Percentiles rank a stretch among this genome's conserved stretches.
Conservation (phyloP, 2,888 invertebrate genomes). For the Meteorus colon region DNA sequence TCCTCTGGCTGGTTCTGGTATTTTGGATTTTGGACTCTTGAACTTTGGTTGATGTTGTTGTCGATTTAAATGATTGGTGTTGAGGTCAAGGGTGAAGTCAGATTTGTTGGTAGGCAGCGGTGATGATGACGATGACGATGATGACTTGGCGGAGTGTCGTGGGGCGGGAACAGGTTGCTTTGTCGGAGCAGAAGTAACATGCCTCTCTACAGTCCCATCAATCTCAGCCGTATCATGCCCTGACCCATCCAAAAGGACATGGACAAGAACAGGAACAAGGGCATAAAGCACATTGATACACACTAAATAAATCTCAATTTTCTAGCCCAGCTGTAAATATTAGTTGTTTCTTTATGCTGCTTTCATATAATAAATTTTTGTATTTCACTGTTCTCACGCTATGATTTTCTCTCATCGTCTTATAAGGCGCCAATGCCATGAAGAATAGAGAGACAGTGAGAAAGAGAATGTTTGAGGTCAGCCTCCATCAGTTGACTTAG, state of each 20-base stretch:
- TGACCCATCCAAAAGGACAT: slow-evolving; percentile 73
- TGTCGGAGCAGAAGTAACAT: slow-evolving; percentile 71
- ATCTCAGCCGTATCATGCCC: slow-evolving; percentile 73
- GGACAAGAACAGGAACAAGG: slow-evolving; percentile 73
- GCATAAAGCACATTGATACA: slow-evolving; percentile 74
- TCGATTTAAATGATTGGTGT: slow-evolving; percentile 50
- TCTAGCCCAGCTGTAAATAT: slow-evolving; percentile 64
- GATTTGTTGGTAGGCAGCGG: slow-evolving; percentile 54
- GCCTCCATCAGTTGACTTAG: slow-evolving; percentile 37
- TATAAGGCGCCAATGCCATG: slow-evolving; percentile 24
- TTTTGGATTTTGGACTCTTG: slow-evolving; percentile 56
- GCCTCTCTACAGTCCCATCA: slow-evolving; percentile 73
- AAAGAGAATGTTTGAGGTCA: slow-evolving; percentile 29
- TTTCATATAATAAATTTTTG: slow-evolving; percentile 27
- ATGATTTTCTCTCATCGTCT: slow-evolving; percentile 25
- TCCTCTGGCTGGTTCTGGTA: slow-evolving; percentile 53
- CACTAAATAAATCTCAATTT: slow-evolving; percentile 67
- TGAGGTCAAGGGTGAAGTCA: slow-evolving; percentile 66
- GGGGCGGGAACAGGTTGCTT: slow-evolving; percentile 71
- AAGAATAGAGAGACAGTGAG: slow-evolving; percentile 5
- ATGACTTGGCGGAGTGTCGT: slow-evolving; percentile 64
- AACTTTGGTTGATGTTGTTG: slow-evolving; percentile 40
- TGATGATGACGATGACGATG: slow-evolving; percentile 50
- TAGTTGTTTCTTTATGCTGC: slow-evolving; percentile 23
- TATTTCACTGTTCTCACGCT: slow-evolving; percentile 28